These are phyloP conservation scores for Cheirogaleus major DNA, from an alignment of 2,797 vertebrate species.

Conservation along the genomic window DNA sequence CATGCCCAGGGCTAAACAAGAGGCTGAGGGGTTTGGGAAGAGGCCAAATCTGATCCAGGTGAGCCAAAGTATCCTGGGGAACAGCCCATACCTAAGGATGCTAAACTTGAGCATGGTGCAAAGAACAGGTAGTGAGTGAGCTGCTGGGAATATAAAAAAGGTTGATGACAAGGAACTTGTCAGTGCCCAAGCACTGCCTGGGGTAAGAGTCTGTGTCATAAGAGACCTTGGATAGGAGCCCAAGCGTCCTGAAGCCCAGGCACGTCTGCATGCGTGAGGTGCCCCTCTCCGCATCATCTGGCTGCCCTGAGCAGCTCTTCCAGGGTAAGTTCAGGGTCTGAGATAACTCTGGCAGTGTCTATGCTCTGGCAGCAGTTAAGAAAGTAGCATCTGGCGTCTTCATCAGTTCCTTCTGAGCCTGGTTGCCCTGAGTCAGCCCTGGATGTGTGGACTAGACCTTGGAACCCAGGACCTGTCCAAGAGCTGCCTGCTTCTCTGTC, in stretches of 20 bases:
- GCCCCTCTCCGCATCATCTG: background rate
- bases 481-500: background rate
- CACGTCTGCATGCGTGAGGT: background rate
- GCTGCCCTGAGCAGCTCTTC: background rate
- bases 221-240: background rate
- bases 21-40: background rate
- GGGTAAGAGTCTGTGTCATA: background rate
- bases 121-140: background rate
- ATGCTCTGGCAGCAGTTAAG: background rate
- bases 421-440: constrained; percentile 21
- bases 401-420: constrained; percentile 35
- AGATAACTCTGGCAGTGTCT: constrained; percentile 16
- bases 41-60: background rate
- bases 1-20: background rate
- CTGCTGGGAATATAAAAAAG: background rate
- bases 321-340: background rate
- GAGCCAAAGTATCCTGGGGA: background rate
- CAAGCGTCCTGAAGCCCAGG: background rate
- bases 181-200: background rate
- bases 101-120: background rate
- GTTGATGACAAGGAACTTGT: background rate
- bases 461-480: background rate
- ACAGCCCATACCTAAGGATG: background rate
- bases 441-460: background rate
- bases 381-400: constrained; percentile 48